A percentile compares a stretch with the other conserved stretches of the same genome.
phyloP scores from a whole-genome alignment of 2,888 invertebrate genomes.

The Amblyjoppa proteus region DNA sequence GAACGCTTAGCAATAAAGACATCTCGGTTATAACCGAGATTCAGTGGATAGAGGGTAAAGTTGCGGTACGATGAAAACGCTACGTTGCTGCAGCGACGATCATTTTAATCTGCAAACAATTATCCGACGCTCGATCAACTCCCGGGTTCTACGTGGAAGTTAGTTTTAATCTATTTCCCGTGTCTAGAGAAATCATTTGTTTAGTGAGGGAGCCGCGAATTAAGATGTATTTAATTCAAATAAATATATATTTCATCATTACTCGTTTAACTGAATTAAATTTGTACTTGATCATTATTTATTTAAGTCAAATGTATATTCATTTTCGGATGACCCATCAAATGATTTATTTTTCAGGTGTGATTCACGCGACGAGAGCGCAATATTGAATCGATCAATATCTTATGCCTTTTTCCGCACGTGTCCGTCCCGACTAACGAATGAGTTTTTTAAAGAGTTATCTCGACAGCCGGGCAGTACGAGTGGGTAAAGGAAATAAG shows the following conservation, averaged over 20 bases:
- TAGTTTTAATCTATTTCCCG: constrained; percentile 15
- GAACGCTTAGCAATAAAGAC: not conserved
- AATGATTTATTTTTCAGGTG: not conserved
- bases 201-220: not conserved
- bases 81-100: not conserved
- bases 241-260: not conserved
- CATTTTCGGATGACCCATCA: not conserved
- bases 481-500: constrained; percentile 28
- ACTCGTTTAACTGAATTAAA: not conserved
- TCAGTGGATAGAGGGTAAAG: not conserved
- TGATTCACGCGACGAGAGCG: no score
- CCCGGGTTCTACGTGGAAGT: not conserved
- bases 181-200: not conserved
- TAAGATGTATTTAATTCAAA: not conserved
- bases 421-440: not conserved
- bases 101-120: constrained; percentile 16
- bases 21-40: not conserved
- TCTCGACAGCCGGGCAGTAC: not conserved
- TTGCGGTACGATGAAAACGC: not conserved
- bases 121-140: not conserved
- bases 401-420: not conserved
- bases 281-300: not conserved
- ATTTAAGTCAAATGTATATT: not conserved
- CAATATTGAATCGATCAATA: no score
- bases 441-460: not conserved